Percentiles rank a stretch among this genome's conserved stretches.
These are phyloP conservation scores for Hycleus phaleratus DNA, from an alignment of 1,140 invertebrate species.

Conservation along the genomic window DNA sequence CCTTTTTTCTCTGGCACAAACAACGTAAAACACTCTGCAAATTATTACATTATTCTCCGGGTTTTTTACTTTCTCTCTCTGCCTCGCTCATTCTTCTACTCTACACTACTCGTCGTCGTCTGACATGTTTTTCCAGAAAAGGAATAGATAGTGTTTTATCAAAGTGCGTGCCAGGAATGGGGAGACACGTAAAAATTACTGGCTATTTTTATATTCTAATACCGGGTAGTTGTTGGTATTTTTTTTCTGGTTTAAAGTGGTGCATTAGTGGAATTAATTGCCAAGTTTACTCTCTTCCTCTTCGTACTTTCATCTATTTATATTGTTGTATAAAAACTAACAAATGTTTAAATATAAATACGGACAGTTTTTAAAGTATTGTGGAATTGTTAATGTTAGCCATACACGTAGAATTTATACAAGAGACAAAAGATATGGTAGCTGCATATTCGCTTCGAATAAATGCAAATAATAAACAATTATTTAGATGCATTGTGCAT, in stretches of 20 bases:
- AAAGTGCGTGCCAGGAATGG: constrained; percentile 7
- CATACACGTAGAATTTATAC: constrained; percentile 1
- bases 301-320: background rate
- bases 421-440: background rate
- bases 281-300: background rate
- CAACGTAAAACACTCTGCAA: constrained; percentile 14
- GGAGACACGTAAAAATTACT: constrained; percentile 17
- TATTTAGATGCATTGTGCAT: constrained; percentile 5
- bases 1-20: constrained; percentile 2
- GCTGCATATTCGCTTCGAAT: constrained; percentile 7
- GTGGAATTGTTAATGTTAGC: background rate
- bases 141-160: constrained; percentile 18
- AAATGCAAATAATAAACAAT: constrained; percentile 11
- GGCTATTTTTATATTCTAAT: constrained; percentile 19
- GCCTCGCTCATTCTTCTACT: background rate
- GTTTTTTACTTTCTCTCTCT: background rate
- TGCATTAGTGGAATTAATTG: constrained; percentile 20
- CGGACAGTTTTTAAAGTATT: constrained; percentile 6
- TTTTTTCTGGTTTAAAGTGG: constrained; percentile 8
- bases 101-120: background rate
- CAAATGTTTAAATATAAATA: constrained; percentile 12
- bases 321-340: too few species aligned
- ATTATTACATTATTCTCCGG: constrained; percentile 14
- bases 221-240: constrained; percentile 3
- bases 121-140: background rate